These are phyloP conservation scores for Pycnonotus jocosus DNA, from an alignment of 2,113 vertebrate genomes.

Conservation along the genomic window DNA sequence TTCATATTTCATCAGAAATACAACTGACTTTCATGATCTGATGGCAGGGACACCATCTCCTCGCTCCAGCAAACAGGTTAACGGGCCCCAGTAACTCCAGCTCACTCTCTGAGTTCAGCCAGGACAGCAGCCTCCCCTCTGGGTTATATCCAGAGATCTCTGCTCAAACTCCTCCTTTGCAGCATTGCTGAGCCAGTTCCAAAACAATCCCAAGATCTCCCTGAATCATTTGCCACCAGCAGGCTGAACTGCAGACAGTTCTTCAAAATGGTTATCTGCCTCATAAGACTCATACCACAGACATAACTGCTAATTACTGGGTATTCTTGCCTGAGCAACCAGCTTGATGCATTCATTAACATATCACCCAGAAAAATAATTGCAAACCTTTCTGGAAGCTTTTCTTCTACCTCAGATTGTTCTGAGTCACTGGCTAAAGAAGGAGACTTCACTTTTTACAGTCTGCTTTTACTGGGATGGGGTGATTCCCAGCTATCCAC, in stretches of 20 bases:
- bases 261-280: constrained; percentile 17
- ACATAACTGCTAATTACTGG: constrained; percentile 16
- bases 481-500: background rate
- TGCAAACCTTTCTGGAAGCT: background rate
- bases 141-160: background rate
- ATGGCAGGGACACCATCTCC: background rate
- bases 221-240: background rate
- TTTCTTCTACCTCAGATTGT: background rate
- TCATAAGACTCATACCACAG: background rate
- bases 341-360: constrained; percentile 24
- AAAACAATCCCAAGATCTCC: background rate
- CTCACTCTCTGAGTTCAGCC: background rate
- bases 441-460: background rate
- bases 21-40: background rate
- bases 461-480: background rate
- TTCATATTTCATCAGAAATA: too few species aligned
- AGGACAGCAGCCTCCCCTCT: background rate
- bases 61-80: background rate
- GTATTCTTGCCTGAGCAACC: constrained; percentile 38
- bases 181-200: background rate
- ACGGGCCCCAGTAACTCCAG: background rate
- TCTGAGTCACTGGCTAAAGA: background rate
- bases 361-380: constrained; percentile 15
- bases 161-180: background rate
- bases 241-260: background rate